Evolutionary conservation across 2,113 vertebrate genomes (phyloP).

Genomic region (Chaetodon trifascialis): DNA sequence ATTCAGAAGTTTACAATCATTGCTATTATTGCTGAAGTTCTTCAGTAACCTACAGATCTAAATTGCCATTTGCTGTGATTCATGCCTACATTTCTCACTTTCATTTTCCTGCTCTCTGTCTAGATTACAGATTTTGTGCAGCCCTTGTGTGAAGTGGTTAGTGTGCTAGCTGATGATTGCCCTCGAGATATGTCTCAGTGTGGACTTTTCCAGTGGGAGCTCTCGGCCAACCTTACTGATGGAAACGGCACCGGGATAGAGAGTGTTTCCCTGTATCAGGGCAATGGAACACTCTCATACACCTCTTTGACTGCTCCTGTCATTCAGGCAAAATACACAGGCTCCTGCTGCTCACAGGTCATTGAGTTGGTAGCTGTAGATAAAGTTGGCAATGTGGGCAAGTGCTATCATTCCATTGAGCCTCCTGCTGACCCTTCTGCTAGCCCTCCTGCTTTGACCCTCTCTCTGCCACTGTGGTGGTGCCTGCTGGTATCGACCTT

Average conservation of each 20-base stretch:
- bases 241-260: constrained; percentile 75
- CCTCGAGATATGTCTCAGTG: constrained; percentile 63
- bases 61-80: neutral
- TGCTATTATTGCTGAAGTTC: neutral
- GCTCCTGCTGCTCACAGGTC: constrained; percentile 81
- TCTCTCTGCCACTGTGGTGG: constrained; percentile 67
- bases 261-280: constrained; percentile 58
- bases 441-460: constrained; percentile 35
- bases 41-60: neutral
- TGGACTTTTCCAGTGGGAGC: constrained; percentile 62
- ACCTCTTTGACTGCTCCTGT: neutral
- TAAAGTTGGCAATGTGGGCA: constrained; percentile 81
- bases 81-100: neutral
- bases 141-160: constrained; percentile 70
- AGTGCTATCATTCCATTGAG: constrained; percentile 71
- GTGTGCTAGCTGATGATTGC: constrained; percentile 49
- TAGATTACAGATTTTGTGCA: constrained; percentile 81
- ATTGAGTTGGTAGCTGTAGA: constrained; percentile 76
- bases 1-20: neutral
- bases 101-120: neutral
- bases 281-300: constrained; percentile 61
- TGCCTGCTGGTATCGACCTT: constrained; percentile 64
- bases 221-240: constrained; percentile 76
- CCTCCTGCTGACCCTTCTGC: constrained; percentile 11
- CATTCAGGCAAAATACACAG: constrained; percentile 62